These are phyloP conservation scores for Dicaeum eximium DNA, from an alignment of 2,113 vertebrate species.

Conservation along the genomic window DNA sequence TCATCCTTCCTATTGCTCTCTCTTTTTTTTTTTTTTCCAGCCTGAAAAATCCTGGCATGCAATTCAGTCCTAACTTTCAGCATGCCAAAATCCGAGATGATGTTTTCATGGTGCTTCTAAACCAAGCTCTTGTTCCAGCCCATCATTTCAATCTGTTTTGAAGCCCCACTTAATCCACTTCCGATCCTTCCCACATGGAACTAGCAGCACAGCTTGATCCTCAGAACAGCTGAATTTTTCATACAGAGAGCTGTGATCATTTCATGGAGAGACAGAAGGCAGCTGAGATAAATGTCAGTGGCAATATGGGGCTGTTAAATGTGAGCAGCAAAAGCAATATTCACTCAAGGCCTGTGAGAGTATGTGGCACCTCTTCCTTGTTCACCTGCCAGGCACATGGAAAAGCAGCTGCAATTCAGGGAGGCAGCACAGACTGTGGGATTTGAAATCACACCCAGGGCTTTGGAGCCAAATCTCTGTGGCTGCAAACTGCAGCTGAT, in stretches of 20 bases:
- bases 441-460: background rate
- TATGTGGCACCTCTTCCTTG: background rate
- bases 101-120: background rate
- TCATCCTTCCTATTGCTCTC: background rate
- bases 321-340: background rate
- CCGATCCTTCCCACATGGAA: conserved; percentile 2
- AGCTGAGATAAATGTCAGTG: background rate
- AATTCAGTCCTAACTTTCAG: background rate
- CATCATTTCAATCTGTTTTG: conserved; percentile 26
- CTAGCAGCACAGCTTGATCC: background rate
- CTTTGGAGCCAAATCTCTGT: background rate
- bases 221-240: background rate
- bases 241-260: background rate
- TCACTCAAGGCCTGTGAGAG: background rate
- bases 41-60: background rate
- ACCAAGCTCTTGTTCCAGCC: background rate
- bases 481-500: background rate
- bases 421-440: background rate
- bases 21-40: background rate
- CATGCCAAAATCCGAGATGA: background rate
- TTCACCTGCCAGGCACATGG: conserved; percentile 4
- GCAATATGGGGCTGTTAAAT: background rate
- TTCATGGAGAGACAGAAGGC: background rate
- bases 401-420: background rate
- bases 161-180: background rate